Conservation (phyloP, 2,888 invertebrate species). For the Caenorhabditis imperialis region DNA sequence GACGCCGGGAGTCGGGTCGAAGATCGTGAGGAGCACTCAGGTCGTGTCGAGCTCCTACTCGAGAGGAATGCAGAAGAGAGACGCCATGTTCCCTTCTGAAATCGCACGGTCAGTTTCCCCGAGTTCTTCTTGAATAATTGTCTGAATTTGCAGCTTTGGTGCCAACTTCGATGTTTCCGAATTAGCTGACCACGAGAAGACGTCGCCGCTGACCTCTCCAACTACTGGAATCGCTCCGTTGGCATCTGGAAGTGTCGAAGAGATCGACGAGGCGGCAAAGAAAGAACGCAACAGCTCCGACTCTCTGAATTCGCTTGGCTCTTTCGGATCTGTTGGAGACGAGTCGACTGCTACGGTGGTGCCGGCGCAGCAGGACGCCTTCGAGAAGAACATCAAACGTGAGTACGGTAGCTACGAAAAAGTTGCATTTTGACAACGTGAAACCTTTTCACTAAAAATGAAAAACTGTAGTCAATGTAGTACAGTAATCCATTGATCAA, state of each 20-base stretch:
- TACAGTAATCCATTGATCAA: too few species aligned
- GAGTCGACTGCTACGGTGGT: constrained; percentile 47
- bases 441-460: too few species aligned
- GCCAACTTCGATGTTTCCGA: constrained; percentile 40
- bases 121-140: too few species aligned
- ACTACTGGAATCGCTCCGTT: constrained; percentile 31
- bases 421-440: neutral
- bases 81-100: constrained; percentile 45
- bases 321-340: constrained; percentile 53
- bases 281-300: constrained; percentile 64
- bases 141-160: too few species aligned
- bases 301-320: constrained; percentile 66
- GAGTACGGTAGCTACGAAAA: neutral
- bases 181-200: constrained; percentile 31
- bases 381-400: constrained; percentile 35
- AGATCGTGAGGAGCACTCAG: constrained; percentile 47
- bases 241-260: constrained; percentile 38
- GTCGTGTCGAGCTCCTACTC: constrained; percentile 38
- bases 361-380: constrained; percentile 14
- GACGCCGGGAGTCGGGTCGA: constrained; percentile 27
- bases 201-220: constrained; percentile 40
- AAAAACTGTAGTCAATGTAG: too few species aligned
- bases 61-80: constrained; percentile 36
- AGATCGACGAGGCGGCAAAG: constrained; percentile 36
- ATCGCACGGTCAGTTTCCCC: too few species aligned